These are phyloP conservation scores for Julus scandinavius DNA, from an alignment of 2,888 invertebrate species.

Conservation along the genomic window DNA sequence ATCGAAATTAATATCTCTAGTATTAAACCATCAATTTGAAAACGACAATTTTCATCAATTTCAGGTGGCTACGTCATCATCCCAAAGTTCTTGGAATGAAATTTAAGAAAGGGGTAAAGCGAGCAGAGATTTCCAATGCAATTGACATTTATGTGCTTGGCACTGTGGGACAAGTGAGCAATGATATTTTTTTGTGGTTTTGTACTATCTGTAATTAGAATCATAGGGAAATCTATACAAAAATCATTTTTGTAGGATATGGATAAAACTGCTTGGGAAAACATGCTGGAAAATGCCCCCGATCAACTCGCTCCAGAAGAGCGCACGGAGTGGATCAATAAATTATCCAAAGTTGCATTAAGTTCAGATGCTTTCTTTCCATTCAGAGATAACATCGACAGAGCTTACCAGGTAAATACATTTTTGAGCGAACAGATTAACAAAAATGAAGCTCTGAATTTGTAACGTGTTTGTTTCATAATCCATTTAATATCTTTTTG, in stretches of 20 bases:
- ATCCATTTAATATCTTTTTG: no score
- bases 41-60: slow-evolving; percentile 53
- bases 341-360: slow-evolving; percentile 71
- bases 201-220: not conserved
- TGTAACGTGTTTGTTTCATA: not conserved
- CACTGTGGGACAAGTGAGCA: slow-evolving; percentile 77
- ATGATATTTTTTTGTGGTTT: not conserved
- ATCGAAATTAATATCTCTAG: not conserved
- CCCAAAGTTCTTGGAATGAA: slow-evolving; percentile 83
- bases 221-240: not conserved
- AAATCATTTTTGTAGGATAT: slow-evolving; percentile 76
- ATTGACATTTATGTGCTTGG: slow-evolving; percentile 95
- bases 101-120: slow-evolving; percentile 85
- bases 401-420: slow-evolving; percentile 80
- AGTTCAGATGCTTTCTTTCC: slow-evolving; percentile 99
- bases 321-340: slow-evolving; percentile 63
- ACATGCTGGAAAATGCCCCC: slow-evolving; percentile 80
- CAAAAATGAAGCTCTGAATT: not conserved
- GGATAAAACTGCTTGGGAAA: slow-evolving; percentile 78
- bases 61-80: slow-evolving; percentile 91
- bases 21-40: not conserved
- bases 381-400: slow-evolving; percentile 95
- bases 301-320: slow-evolving; percentile 74
- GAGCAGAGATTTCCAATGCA: slow-evolving; percentile 94
- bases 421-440: not conserved